phyloP scores from a whole-genome alignment of 1,140 invertebrate genomes.

The Aphelinus atriplicis region DNA sequence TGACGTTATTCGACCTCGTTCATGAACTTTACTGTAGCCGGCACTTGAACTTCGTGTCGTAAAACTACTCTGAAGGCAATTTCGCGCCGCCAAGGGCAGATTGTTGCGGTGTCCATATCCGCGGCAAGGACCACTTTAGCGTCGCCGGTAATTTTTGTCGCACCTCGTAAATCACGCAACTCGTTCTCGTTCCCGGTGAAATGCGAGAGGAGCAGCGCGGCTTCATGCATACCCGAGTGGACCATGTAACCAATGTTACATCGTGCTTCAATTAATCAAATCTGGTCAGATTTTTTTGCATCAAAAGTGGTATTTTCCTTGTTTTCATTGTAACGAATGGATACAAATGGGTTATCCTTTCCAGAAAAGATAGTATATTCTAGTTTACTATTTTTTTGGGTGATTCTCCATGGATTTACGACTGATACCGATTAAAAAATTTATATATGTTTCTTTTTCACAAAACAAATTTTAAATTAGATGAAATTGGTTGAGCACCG shows the following conservation, averaged over 20 bases:
- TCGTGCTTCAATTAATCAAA: not conserved
- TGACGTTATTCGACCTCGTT: too few relatives aligned
- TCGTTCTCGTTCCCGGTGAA: slow-evolving; percentile 37
- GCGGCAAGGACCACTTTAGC: slow-evolving; percentile 53
- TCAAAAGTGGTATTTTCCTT: too few relatives aligned
- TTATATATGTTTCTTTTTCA: too few relatives aligned
- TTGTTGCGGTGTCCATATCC: slow-evolving; percentile 45
- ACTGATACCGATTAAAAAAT: too few relatives aligned
- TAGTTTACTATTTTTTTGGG: too few relatives aligned
- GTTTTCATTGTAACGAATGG: too few relatives aligned
- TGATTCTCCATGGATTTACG: too few relatives aligned
- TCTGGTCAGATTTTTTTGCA: not conserved
- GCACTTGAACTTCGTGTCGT: slow-evolving; percentile 8
- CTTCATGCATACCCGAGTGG: slow-evolving; percentile 21
- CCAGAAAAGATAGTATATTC: too few relatives aligned
- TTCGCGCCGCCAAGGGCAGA: slow-evolving; percentile 42
- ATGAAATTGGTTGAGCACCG: too few relatives aligned
- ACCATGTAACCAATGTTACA: slow-evolving; percentile 7
- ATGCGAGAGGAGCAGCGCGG: slow-evolving; percentile 29
- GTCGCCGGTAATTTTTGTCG: slow-evolving; percentile 56
- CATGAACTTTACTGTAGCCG: slow-evolving; percentile 16
- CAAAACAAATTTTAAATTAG: too few relatives aligned
- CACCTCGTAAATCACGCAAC: slow-evolving; percentile 54
- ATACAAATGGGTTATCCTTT: too few relatives aligned
- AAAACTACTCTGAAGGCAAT: slow-evolving; percentile 36